These are phyloP conservation scores for Noctuana brunneofusca DNA, from an alignment of 2,888 invertebrate genomes.

Conservation along the genomic window DNA sequence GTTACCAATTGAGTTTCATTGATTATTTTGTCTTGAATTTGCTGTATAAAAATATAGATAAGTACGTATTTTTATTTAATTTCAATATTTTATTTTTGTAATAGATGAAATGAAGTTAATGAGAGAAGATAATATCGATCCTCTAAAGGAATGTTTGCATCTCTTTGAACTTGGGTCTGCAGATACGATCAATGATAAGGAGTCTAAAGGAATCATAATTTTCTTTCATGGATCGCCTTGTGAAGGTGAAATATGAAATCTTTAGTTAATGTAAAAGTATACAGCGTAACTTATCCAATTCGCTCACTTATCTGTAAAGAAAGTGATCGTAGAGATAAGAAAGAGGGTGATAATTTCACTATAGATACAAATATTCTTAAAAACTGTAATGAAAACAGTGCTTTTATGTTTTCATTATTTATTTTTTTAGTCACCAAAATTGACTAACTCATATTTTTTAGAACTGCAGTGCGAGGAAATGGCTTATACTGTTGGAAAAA, in stretches of 20 bases:
- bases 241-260: conserved; percentile 56
- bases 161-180: conserved; percentile 45
- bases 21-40: too few relatives aligned
- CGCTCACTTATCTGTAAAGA: too few relatives aligned
- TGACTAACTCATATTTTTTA: conserved; percentile 38
- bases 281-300: too few relatives aligned
- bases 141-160: conserved; percentile 59
- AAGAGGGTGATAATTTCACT: neutral
- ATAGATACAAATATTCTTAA: neutral
- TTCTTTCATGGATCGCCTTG: conserved; percentile 71
- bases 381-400: neutral
- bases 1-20: too few relatives aligned
- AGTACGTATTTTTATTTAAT: neutral
- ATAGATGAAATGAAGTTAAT: conserved; percentile 63
- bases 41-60: neutral
- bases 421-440: neutral
- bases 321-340: neutral
- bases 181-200: conserved; percentile 46
- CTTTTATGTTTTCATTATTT: neutral
- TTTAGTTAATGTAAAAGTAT: neutral
- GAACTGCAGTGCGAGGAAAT: conserved; percentile 70
- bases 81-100: neutral
- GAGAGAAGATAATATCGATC: conserved; percentile 61
- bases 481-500: conserved; percentile 68
- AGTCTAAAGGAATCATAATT: conserved; percentile 64